Conservation (phyloP, 2,113 vertebrate species). For the Pseudopipra pipra region DNA sequence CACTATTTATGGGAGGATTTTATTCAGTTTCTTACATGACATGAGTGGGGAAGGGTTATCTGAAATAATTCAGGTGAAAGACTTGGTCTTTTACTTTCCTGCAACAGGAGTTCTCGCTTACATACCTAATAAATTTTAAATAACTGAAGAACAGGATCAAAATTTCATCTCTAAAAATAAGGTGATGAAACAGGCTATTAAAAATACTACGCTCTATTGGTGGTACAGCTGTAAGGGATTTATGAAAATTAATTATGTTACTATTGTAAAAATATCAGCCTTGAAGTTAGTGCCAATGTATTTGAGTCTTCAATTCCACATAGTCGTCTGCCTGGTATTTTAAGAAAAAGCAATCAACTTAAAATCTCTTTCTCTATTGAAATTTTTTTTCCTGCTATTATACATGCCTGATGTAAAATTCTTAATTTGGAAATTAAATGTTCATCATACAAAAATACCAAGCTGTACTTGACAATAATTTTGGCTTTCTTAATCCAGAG, state of each 20-base stretch:
- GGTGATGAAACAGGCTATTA: slow-evolving; percentile 1
- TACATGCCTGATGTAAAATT: background rate
- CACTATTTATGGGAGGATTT: background rate
- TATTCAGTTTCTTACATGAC: background rate
- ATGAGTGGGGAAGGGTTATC: background rate
- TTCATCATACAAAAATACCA: background rate
- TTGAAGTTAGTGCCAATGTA: slow-evolving; percentile 29
- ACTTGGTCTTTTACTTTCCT: background rate
- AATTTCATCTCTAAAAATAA: slow-evolving; percentile 26
- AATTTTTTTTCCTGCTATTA: background rate
- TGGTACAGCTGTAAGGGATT: slow-evolving; percentile 55
- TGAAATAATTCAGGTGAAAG: background rate
- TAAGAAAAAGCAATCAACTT: background rate
- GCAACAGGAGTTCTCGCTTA: background rate
- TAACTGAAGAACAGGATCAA: background rate
- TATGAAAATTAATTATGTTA: slow-evolving; percentile 27
- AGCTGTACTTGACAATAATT: background rate
- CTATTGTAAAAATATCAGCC: slow-evolving; percentile 33
- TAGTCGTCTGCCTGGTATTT: slow-evolving; percentile 57
- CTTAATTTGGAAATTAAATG: background rate
- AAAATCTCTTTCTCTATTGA: background rate
- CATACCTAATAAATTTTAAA: background rate
- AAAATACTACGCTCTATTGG: slow-evolving; percentile 20
- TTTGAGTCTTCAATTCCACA: slow-evolving; percentile 17
- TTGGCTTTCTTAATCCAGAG: background rate